Conservation (phyloP, 1,140 invertebrate genomes). For the Neodiprion lecontei region DNA sequence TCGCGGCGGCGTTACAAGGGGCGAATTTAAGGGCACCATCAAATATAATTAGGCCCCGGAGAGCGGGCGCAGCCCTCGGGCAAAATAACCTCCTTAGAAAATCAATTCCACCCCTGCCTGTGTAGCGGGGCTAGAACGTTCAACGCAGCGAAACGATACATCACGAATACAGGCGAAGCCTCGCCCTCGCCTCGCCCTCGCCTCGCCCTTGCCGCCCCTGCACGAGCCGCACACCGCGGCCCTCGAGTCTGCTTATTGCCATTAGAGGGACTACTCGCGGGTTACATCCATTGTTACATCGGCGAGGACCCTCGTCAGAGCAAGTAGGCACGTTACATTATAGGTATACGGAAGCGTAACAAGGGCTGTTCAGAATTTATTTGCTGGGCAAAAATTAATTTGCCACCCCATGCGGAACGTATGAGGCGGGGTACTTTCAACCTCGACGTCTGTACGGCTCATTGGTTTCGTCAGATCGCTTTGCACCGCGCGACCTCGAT, state of each 20-base stretch:
- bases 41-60: slow-evolving; percentile 7
- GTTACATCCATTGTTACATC: slow-evolving; percentile 46
- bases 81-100: neutral
- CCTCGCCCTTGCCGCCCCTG: neutral
- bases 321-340: slow-evolving; percentile 46
- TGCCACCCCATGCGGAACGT: slow-evolving; percentile 25
- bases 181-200: too few species aligned
- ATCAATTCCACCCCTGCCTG: neutral
- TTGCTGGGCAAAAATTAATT: slow-evolving; percentile 57
- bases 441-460: neutral
- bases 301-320: slow-evolving; percentile 41
- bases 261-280: slow-evolving; percentile 33
- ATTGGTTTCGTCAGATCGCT: neutral
- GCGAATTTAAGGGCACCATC: neutral
- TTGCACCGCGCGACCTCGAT: neutral
- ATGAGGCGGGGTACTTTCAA: neutral
- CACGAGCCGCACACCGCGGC: neutral
- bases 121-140: neutral
- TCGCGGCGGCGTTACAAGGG: neutral
- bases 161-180: neutral
- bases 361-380: slow-evolving; percentile 50
- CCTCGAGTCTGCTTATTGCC: slow-evolving; percentile 37
- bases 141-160: slow-evolving; percentile 4
- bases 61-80: neutral
- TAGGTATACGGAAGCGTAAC: slow-evolving; percentile 42